Evolutionary conservation across 1,140 invertebrate genomes (phyloP), one percentile per base, ranked within the genome.

Genomic region (Ceratina calcarata): DNA sequence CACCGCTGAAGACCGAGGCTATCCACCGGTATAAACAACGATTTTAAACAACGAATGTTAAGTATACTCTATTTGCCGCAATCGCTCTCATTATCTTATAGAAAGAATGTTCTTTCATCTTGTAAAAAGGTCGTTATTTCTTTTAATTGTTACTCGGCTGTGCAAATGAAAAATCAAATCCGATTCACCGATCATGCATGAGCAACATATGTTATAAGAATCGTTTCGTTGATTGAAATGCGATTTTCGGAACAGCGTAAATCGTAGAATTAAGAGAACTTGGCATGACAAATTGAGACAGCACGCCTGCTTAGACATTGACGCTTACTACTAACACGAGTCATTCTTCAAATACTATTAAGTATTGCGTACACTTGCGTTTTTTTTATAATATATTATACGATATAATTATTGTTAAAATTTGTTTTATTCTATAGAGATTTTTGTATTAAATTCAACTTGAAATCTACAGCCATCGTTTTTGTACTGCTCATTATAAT

Each of bases 11-110:
- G 53, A 80, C 74, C 66, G 22, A 60, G 18, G 27, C 37, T 55
- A n/a, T 20, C 12, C 53, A 68, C 8, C 49, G 58, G 22, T 60
- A 51, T 55, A 37, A 53, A 61, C 15, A 57, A 61, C 24, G 22
- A 51, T 83, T 69, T 18, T 18, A 58, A 74, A 67, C 1, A 70
- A 65, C n/a, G 15, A 62, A 57, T 32, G 15, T 32, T 60, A n/a
- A 16, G 18, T 15, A n/a, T 49, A 69, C 37, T 45, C 37, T 10
- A 24, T 6, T 22, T 1, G 2, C 10, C 10, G 37, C 0, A 10
- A 18, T 16, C 18, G 0, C 22, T n/a, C 15, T 65, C 1, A 16
- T 12, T 51, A 15, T 51, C 0, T n/a, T 18, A 13, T n/a, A n/a
- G 1, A 15, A 6, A 18, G 13, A 13, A 27, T 53, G 10, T 13